Evolutionary conservation across 2,888 invertebrate species (phyloP), one percentile per base, ranked within the genome.

Genomic region (Spodoptera littoralis): DNA sequence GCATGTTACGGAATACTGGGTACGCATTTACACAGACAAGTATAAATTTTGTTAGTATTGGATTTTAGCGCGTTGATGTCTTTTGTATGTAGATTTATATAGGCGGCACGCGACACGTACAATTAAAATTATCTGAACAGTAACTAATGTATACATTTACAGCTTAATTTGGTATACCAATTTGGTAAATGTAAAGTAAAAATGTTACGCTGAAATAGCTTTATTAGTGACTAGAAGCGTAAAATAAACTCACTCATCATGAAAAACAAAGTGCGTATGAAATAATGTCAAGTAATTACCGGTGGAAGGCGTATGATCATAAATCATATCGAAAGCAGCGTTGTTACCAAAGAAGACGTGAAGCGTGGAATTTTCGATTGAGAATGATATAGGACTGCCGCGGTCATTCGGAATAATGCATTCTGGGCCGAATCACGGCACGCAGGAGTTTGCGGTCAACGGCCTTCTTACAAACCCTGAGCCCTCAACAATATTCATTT

Each of bases 251-350:
- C 18, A 63, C 58, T 67, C 65, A 61, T 68, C 54, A 70, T 58
- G 63, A 73, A 60, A 65, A 70, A 71, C 63, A 55, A 64, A 53
- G 64, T 60, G 71, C 55, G 51, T 76, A 70, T 73, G 76, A 82
- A 81, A 83, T 83, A 84, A 85, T 80, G 74, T 75, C 71, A 74
- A 75, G 83, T 86, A 90, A 90, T 90, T 89, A 88, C 82, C 68
- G 80, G 71, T 79, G 81, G 80, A 68, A 77, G 80, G 77, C 65
- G 54, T 60, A 65, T 65, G 77, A 59, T 86, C 87, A 87, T 92
- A 92, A 92, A 92, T 92, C 90, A 93, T 90, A 90, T 89, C 87
- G 90, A 92, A 92, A 92, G 89, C 88, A 88, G 84, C 82, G 81
- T 77, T 78, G 83, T 85, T 85, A 86, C 87, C 86, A 85, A 93